Evolutionary conservation across 2,797 vertebrate species (phyloP).

Genomic region (Sarcophilus harrisii): DNA sequence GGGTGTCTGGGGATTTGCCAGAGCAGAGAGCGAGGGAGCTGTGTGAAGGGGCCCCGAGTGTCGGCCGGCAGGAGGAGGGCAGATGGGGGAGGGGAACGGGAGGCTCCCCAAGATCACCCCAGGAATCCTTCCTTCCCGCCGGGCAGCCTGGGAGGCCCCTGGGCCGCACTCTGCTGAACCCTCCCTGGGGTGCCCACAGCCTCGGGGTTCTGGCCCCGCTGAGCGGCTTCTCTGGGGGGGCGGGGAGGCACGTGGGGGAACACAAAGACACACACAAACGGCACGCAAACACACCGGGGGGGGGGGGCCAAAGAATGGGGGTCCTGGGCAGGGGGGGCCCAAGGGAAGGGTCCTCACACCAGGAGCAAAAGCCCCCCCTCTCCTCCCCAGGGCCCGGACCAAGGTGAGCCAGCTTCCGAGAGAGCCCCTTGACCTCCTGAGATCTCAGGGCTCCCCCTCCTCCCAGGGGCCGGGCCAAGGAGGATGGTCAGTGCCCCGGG

Average conservation of each 20-base stretch:
- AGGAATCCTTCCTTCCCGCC: background rate
- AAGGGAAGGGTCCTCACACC: background rate
- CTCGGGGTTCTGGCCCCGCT: slow-evolving; percentile 72
- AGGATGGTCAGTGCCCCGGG: background rate
- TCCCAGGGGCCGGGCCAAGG: background rate
- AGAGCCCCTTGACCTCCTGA: background rate
- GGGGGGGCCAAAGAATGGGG: background rate
- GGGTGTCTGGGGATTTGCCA: background rate
- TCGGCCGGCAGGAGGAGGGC: background rate
- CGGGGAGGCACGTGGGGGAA: slow-evolving; percentile 39
- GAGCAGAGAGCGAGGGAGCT: background rate
- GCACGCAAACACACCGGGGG: slow-evolving; percentile 29
- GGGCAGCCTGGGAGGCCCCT: slow-evolving; percentile 20
- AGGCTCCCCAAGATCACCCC: background rate
- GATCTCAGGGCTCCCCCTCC: background rate
- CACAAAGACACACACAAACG: slow-evolving; percentile 54
- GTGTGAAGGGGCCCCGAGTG: background rate
- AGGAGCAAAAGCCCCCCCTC: background rate
- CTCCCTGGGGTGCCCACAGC: slow-evolving; percentile 29
- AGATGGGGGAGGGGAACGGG: too few relatives aligned
- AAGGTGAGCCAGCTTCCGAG: too few relatives aligned
- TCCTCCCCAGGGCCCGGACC: background rate
- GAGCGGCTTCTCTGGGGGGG: slow-evolving; percentile 79
- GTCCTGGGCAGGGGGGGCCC: too few relatives aligned
- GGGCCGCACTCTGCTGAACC: background rate